Percentiles rank a stretch among this genome's conserved stretches.
phyloP scores from a whole-genome alignment of 2,888 invertebrate species.

The Caenorhabditis sp. region DNA sequence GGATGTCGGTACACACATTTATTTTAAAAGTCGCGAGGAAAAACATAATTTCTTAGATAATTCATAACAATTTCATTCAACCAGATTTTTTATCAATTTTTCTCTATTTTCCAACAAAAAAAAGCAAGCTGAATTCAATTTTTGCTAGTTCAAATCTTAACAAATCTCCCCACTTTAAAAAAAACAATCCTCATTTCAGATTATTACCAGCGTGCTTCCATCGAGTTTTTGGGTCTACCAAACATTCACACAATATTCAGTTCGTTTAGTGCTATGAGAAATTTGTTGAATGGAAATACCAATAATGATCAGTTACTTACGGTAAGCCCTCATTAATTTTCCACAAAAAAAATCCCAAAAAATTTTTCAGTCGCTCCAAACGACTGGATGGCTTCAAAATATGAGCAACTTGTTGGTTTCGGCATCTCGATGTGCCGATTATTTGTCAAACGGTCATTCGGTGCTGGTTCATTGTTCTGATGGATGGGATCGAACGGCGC shows the following conservation, averaged over 20 bases:
- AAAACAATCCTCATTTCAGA: too few species aligned
- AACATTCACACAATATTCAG: slow-evolving; percentile 95
- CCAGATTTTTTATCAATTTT: too few species aligned
- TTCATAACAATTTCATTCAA: too few species aligned
- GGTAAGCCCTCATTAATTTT: background rate
- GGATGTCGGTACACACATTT: too few species aligned
- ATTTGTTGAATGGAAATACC: slow-evolving; percentile 61
- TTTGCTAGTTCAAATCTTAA: too few species aligned
- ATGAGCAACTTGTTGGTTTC: slow-evolving; percentile 44
- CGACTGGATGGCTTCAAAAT: slow-evolving; percentile 60
- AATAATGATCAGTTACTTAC: slow-evolving; percentile 16
- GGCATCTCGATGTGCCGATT: slow-evolving; percentile 50
- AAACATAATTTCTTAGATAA: too few species aligned
- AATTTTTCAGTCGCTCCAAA: slow-evolving; percentile 45
- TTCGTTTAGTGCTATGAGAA: slow-evolving; percentile 87
- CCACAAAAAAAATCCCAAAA: background rate
- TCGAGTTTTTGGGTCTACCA: slow-evolving; percentile 94
- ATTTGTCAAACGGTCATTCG: slow-evolving; percentile 76
- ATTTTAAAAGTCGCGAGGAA: too few species aligned
- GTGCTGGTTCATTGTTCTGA: slow-evolving; percentile 97
- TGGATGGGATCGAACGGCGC: slow-evolving; percentile 98
- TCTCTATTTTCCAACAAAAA: too few species aligned
- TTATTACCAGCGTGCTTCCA: slow-evolving; percentile 92
- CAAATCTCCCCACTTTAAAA: background rate
- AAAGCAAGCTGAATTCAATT: too few species aligned